Percentiles rank a stretch among this genome's conserved stretches.
phyloP scores from a whole-genome alignment of 2,113 vertebrate genomes.

The Mohoua ochrocephala region DNA sequence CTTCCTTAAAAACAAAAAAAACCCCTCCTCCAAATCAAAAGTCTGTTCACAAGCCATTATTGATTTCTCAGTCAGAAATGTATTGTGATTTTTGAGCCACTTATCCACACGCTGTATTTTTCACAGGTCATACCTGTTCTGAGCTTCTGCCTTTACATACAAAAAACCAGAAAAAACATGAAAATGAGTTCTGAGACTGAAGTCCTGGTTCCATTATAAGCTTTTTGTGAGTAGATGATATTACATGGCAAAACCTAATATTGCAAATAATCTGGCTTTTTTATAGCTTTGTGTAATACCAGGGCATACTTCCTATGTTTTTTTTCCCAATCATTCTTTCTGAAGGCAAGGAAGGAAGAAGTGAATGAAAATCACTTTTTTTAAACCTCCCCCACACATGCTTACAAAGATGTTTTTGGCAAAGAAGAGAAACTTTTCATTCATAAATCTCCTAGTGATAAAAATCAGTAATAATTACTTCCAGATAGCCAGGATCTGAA shows the following conservation, averaged over 20 bases:
- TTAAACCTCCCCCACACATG: neutral
- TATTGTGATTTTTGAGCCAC: neutral
- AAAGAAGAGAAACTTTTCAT: neutral
- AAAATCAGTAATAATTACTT: neutral
- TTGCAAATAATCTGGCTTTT: neutral
- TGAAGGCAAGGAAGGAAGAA: neutral
- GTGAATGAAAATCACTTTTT: neutral
- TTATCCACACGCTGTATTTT: neutral
- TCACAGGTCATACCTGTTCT: neutral
- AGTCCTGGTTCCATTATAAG: neutral
- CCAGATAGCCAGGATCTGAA: neutral
- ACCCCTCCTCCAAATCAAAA: neutral
- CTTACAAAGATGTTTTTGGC: neutral
- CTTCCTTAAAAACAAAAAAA: neutral
- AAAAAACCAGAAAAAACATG: neutral
- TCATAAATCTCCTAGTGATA: neutral
- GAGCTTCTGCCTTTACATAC: neutral
- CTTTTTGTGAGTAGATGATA: neutral
- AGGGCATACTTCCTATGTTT: neutral
- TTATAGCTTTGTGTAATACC: neutral
- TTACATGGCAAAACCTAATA: neutral
- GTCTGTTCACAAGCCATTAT: neutral
- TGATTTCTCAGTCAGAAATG: neutral
- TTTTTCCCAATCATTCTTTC: neutral
- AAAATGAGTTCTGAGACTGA: neutral